A percentile compares a stretch with the other conserved stretches of the same genome.
These are phyloP conservation scores for Sminthopsis crassicaudata DNA, from an alignment of 2,113 vertebrate species.

Conservation along the genomic window DNA sequence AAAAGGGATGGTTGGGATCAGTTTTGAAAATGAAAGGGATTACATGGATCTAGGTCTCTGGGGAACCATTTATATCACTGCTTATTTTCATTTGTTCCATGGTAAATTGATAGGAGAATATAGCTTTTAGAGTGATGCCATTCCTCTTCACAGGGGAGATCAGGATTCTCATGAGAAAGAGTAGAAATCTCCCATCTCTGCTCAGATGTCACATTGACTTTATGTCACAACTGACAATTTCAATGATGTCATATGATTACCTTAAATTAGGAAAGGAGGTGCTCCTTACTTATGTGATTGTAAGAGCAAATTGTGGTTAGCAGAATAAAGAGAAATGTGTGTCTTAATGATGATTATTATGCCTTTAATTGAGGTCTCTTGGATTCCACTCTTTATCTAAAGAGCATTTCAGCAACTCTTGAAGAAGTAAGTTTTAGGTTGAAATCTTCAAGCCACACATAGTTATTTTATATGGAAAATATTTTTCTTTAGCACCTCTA, in stretches of 20 bases:
- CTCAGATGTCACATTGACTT: neutral
- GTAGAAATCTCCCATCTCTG: neutral
- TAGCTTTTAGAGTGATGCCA: neutral
- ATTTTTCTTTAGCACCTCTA: neutral
- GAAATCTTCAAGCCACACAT: neutral
- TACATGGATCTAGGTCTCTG: accelerated
- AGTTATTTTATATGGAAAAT: neutral
- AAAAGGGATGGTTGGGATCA: neutral
- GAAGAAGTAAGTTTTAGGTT: neutral
- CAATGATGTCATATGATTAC: neutral
- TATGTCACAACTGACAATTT: neutral
- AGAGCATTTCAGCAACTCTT: neutral
- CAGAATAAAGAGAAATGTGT: neutral
- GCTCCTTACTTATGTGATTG: neutral
- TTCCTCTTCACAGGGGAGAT: neutral
- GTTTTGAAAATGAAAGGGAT: neutral
- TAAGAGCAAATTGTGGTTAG: neutral
- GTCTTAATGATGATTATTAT: neutral
- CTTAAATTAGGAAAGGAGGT: neutral
- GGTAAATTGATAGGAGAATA: neutral
- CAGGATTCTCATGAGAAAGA: accelerated
- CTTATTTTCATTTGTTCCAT: neutral
- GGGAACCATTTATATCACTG: accelerated
- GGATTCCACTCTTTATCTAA: neutral
- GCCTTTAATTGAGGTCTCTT: neutral